These are phyloP conservation scores for Oncorhynchus keta DNA, from an alignment of 2,113 vertebrate species.

Conservation along the genomic window DNA sequence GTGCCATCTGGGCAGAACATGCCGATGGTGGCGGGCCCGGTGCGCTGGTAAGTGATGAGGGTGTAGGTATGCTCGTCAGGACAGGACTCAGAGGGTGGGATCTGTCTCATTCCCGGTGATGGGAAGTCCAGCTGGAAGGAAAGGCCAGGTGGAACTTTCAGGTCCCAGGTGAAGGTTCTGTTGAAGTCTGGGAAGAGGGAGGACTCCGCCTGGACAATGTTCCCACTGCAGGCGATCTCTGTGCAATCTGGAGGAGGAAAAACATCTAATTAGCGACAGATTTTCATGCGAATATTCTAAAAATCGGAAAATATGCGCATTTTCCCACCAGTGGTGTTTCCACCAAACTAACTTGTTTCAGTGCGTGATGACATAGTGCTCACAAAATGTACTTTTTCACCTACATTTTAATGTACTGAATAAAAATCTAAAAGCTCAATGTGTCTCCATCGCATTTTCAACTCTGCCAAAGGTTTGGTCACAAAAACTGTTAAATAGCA, in stretches of 20 bases:
- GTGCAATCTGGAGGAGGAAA: slow-evolving; percentile 77
- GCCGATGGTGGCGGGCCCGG: slow-evolving; percentile 67
- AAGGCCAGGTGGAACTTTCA: slow-evolving; percentile 63
- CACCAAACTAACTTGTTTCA: no score
- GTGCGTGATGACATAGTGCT: no score
- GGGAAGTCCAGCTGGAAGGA: slow-evolving; percentile 83
- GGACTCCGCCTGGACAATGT: slow-evolving; percentile 72
- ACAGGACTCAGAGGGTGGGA: slow-evolving; percentile 72
- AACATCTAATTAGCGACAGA: no score
- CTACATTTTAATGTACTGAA: no score
- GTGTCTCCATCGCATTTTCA: no score
- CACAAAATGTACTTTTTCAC: no score
- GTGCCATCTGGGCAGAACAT: slow-evolving; percentile 86
- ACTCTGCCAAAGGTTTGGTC: no score
- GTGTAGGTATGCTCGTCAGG: slow-evolving; percentile 73
- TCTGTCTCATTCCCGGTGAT: slow-evolving; percentile 76
- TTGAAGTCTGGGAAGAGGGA: slow-evolving; percentile 75
- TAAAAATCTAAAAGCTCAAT: no score
- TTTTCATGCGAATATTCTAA: no score
- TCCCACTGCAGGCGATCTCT: slow-evolving; percentile 66
- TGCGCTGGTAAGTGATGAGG: slow-evolving; percentile 63
- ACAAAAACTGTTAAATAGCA: no score
- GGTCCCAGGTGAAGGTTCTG: slow-evolving; percentile 83
- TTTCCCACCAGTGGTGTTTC: no score
- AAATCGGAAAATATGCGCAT: no score